Conservation (phyloP, 1,140 invertebrate genomes). For the Dryas iulia region DNA sequence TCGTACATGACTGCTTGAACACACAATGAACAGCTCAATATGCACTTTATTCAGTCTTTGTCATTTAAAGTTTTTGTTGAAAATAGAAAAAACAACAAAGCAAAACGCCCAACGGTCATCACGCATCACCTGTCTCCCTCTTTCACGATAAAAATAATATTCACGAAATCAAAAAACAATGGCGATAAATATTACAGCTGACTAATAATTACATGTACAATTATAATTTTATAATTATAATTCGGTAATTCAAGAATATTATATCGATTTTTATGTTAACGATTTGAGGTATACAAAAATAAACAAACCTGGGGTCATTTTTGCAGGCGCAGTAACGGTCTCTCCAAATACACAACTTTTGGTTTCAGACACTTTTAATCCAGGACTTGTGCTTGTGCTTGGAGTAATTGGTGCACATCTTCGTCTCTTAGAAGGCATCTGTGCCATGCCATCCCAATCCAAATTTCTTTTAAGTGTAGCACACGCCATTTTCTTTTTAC, state of each 20-base stretch:
- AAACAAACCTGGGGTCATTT: conserved; percentile 91
- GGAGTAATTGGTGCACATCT: conserved; percentile 91
- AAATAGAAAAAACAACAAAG: conserved; percentile 56
- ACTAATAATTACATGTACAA: conserved; percentile 25
- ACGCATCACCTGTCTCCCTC: conserved; percentile 60
- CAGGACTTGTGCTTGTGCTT: conserved; percentile 85
- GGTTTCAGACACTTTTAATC: conserved; percentile 79
- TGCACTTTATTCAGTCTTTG: conserved; percentile 9
- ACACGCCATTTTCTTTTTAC: conserved; percentile 93
- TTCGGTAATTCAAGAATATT: background rate
- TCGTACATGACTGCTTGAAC: background rate
- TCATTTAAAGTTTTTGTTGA: conserved; percentile 3
- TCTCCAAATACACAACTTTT: conserved; percentile 88
- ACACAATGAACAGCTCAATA: conserved; percentile 11
- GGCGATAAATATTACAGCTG: conserved; percentile 65
- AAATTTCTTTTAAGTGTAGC: conserved; percentile 95
- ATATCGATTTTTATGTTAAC: conserved; percentile 2
- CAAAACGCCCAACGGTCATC: conserved; percentile 59
- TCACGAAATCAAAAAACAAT: conserved; percentile 65
- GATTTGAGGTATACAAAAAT: conserved; percentile 48
- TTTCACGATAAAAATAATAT: conserved; percentile 72
- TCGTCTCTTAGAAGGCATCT: conserved; percentile 90
- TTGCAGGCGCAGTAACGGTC: conserved; percentile 82
- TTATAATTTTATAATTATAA: background rate
- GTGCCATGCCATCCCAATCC: conserved; percentile 94